Evolutionary conservation across 2,888 invertebrate species (phyloP).

Genomic region (Ferdinandea cuprea): DNA sequence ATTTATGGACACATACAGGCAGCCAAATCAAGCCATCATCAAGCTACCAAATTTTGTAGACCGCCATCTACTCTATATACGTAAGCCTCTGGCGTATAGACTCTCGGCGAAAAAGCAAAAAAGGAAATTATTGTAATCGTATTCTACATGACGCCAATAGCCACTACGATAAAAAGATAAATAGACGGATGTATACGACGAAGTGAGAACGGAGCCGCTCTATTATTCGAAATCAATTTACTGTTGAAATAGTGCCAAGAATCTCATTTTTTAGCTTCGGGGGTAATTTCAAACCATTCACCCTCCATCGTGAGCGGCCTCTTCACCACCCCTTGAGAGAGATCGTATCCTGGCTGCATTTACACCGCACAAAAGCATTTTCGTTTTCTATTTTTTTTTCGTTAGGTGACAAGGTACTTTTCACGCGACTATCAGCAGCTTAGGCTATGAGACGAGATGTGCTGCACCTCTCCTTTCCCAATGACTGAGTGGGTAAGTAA

Average conservation of each 20-base stretch:
- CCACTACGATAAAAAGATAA: constrained; percentile 40
- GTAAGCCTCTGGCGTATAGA: constrained; percentile 26
- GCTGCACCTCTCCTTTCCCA: constrained; percentile 10
- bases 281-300: constrained; percentile 60
- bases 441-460: constrained; percentile 8
- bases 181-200: constrained; percentile 35
- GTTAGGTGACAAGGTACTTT: constrained; percentile 59
- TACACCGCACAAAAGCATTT: constrained; percentile 28
- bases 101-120: constrained; percentile 12
- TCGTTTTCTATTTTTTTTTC: too few species aligned
- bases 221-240: constrained; percentile 82
- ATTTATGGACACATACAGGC: constrained; percentile 52
- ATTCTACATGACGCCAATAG: constrained; percentile 69
- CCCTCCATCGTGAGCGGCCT: too few species aligned
- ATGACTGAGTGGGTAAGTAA: constrained; percentile 67
- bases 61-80: constrained; percentile 13
- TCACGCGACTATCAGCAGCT: constrained; percentile 41
- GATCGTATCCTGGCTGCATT: constrained; percentile 29
- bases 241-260: constrained; percentile 82
- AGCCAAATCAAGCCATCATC: constrained; percentile 62
- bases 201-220: constrained; percentile 51
- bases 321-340: background rate
- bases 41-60: constrained; percentile 60
- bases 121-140: constrained; percentile 69
- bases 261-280: constrained; percentile 79